These are phyloP conservation scores for Tyto alba DNA, from an alignment of 2,113 vertebrate species.

Conservation along the genomic window DNA sequence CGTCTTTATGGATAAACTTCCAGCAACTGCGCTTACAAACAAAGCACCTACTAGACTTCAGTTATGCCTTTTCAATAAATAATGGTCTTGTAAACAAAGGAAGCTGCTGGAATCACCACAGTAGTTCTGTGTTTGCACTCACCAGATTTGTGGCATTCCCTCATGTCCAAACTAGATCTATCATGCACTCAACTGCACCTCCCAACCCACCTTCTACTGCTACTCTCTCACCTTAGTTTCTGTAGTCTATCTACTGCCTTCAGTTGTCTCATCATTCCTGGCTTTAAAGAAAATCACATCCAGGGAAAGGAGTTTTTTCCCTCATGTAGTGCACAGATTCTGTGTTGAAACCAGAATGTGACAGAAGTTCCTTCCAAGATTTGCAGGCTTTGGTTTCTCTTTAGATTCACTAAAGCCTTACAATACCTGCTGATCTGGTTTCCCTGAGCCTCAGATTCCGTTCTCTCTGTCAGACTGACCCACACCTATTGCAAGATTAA, in stretches of 20 bases:
- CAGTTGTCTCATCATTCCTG: background rate
- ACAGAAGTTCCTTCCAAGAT: background rate
- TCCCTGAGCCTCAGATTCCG: background rate
- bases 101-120: background rate
- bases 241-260: background rate
- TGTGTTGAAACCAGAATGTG: background rate
- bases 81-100: background rate
- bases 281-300: background rate
- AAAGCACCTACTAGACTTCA: background rate
- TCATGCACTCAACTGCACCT: accelerated
- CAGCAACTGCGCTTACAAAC: background rate
- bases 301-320: background rate
- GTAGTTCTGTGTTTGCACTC: background rate
- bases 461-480: background rate
- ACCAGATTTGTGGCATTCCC: background rate
- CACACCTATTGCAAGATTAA: background rate
- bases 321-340: background rate
- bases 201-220: background rate
- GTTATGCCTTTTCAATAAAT: background rate
- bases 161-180: background rate
- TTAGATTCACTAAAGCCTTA: background rate
- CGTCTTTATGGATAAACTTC: background rate
- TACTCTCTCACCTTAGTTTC: background rate
- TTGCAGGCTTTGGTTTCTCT: background rate
- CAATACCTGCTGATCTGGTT: background rate